phyloP scores from a whole-genome alignment of 2,888 invertebrate species.

The Pherbina coryleti region DNA sequence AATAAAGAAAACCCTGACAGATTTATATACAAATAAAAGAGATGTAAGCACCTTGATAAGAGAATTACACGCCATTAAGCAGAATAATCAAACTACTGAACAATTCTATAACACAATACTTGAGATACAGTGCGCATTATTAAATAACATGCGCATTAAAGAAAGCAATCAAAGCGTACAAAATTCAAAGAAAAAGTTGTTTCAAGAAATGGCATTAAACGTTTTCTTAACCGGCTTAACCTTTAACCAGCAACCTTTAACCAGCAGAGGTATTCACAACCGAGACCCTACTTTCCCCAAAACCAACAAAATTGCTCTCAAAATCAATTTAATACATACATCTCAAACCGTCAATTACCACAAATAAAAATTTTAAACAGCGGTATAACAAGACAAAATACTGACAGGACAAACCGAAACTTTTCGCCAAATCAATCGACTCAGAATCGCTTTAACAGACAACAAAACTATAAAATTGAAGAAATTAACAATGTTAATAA shows the following conservation, averaged over 20 bases:
- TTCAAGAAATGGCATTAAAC: conserved; percentile 49
- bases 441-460: too few relatives aligned
- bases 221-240: conserved; percentile 46
- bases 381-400: too few relatives aligned
- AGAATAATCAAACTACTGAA: conserved; percentile 44
- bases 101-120: conserved; percentile 46
- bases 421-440: not conserved
- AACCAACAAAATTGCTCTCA: too few relatives aligned
- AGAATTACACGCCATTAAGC: conserved; percentile 44
- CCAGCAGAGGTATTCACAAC: not conserved
- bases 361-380: too few relatives aligned
- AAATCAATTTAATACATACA: too few relatives aligned
- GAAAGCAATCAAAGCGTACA: conserved; percentile 45
- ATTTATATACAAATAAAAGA: conserved; percentile 42
- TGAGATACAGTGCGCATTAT: conserved; percentile 45
- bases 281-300: too few relatives aligned
- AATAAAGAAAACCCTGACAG: conserved; percentile 40
- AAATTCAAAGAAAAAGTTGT: conserved; percentile 42
- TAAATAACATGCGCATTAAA: conserved; percentile 46
- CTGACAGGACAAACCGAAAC: too few relatives aligned
- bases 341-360: too few relatives aligned
- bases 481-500: not conserved
- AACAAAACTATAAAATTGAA: not conserved
- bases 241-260: conserved; percentile 35
- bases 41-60: conserved; percentile 43